A percentile compares a stretch with the other conserved stretches of the same genome.
Evolutionary conservation across 2,888 invertebrate species (phyloP).

Genomic region (Phlogophora meticulosa): DNA sequence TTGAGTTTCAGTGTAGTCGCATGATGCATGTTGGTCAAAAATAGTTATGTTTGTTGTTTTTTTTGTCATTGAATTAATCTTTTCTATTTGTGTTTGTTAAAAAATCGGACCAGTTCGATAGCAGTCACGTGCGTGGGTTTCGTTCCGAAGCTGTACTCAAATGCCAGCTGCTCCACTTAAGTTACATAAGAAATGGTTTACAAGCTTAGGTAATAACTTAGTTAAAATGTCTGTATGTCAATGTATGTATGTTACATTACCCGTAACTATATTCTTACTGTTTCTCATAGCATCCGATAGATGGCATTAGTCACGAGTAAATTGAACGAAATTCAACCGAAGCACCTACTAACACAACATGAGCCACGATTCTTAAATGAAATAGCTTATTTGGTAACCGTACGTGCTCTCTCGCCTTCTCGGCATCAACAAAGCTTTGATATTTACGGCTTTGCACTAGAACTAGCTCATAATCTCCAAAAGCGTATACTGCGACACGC

Average conservation of each 20-base stretch:
- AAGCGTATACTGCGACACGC: slow-evolving; percentile 35
- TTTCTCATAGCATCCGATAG: background rate
- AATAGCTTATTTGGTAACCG: slow-evolving; percentile 25
- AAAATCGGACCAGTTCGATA: background rate
- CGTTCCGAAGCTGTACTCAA: too few species aligned
- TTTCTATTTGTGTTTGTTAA: background rate
- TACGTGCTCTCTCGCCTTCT: slow-evolving; percentile 36
- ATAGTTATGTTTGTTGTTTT: slow-evolving; percentile 4
- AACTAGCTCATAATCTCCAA: slow-evolving; percentile 31
- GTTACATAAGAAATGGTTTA: too few species aligned
- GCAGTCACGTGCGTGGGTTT: too few species aligned
- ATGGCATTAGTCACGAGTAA: slow-evolving; percentile 5
- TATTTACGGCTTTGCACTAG: slow-evolving; percentile 24
- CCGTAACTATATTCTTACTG: background rate
- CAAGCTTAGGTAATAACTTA: too few species aligned
- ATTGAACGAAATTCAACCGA: background rate
- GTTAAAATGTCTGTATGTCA: too few species aligned
- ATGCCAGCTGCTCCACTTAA: too few species aligned
- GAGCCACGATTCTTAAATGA: slow-evolving; percentile 17
- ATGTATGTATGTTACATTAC: background rate
- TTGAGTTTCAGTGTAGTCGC: slow-evolving; percentile 8
- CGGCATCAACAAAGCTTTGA: slow-evolving; percentile 14
- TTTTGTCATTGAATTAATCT: background rate
- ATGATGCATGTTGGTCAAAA: slow-evolving; percentile 11
- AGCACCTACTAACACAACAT: background rate